Conservation (phyloP, 2,113 vertebrate genomes). For the Hippolais icterina region DNA sequence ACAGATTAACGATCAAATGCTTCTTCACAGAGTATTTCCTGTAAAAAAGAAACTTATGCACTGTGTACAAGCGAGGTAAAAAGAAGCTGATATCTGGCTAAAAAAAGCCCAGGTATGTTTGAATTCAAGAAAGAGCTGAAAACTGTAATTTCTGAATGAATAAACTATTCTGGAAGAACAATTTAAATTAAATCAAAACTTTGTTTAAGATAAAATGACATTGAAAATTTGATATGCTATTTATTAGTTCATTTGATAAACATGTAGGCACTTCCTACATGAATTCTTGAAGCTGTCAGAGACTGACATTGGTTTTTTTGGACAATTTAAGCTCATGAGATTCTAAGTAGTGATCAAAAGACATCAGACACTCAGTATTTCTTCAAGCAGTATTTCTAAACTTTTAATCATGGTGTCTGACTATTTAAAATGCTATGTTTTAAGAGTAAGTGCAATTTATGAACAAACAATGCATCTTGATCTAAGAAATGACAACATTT, state of each 20-base stretch:
- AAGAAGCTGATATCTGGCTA: background rate
- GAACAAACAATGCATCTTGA: background rate
- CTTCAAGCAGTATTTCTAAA: background rate
- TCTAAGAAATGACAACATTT: background rate
- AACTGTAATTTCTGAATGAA: background rate
- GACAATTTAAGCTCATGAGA: background rate
- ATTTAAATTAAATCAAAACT: background rate
- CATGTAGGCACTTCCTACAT: background rate
- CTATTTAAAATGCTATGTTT: background rate
- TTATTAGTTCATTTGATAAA: background rate
- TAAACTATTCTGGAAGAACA: background rate
- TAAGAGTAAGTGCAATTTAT: background rate
- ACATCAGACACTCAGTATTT: background rate
- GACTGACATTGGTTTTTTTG: background rate
- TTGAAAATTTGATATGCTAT: background rate
- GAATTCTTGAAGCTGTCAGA: background rate
- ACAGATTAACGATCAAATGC: conserved; percentile 27
- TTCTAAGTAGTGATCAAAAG: background rate
- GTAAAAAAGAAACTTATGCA: background rate
- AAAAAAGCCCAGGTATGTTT: background rate
- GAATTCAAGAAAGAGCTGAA: background rate
- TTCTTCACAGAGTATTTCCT: conserved; percentile 18
- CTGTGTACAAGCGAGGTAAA: background rate
- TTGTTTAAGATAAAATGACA: background rate
- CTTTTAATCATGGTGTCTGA: background rate